Percentiles rank a stretch among this genome's conserved stretches.
Conservation (phyloP, 2,888 invertebrate genomes). For the Priapulus caudatus region DNA sequence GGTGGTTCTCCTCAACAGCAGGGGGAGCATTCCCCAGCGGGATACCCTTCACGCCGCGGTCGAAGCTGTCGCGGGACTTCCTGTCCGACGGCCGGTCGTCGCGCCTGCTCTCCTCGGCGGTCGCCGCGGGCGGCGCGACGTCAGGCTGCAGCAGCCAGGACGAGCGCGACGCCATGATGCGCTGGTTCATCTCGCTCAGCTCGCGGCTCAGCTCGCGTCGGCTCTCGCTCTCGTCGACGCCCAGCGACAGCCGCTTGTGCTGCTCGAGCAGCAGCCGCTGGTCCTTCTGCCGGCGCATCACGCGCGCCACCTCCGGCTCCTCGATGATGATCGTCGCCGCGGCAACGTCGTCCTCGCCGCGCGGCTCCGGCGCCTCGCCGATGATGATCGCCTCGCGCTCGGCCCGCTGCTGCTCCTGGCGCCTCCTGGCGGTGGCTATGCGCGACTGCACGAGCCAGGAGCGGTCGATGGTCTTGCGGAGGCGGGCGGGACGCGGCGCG, state of each 20-base stretch:
- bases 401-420: no score
- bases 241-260: neutral
- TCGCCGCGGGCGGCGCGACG: no score
- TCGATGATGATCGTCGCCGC: slow-evolving; percentile 3
- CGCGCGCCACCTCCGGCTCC: neutral
- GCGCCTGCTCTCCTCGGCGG: no score
- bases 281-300: neutral
- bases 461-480: neutral
- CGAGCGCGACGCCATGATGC: neutral
- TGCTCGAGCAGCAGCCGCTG: neutral
- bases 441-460: neutral
- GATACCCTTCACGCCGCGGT: no score
- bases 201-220: neutral
- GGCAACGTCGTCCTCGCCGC: neutral
- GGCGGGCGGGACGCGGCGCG: neutral
- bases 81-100: no score
- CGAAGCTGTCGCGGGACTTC: no score
- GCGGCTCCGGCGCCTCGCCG: neutral
- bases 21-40: neutral
- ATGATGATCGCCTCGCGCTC: no score
- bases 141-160: neutral
- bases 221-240: neutral
- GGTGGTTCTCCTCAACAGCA: neutral
- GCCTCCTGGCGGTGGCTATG: neutral
- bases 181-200: neutral